A percentile compares a stretch with the other conserved stretches of the same genome.
Conservation (phyloP, 2,797 vertebrate species). For the Picus viridis region DNA sequence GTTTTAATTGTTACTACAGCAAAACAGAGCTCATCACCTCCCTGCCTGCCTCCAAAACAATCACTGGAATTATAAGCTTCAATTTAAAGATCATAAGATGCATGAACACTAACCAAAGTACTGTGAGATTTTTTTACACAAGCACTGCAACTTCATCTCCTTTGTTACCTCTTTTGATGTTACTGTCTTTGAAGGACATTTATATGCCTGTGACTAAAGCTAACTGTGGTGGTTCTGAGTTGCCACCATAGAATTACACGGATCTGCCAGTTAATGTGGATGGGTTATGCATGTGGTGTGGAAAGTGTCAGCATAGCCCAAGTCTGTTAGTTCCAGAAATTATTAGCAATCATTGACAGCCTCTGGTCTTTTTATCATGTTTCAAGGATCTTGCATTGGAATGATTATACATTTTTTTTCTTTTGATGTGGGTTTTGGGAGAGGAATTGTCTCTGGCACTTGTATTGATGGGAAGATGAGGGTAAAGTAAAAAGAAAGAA, state of each 20-base stretch:
- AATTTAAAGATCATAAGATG: background rate
- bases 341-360: background rate
- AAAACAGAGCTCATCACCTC: background rate
- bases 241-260: background rate
- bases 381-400: background rate
- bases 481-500: background rate
- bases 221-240: accelerated
- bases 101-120: background rate
- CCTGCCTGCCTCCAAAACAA: background rate
- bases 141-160: background rate
- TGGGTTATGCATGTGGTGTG: background rate
- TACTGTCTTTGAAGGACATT: background rate
- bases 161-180: background rate
- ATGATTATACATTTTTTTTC: background rate
- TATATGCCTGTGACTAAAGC: background rate
- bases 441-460: background rate
- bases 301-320: background rate
- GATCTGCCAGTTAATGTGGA: background rate
- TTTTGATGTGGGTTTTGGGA: background rate
- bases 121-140: background rate
- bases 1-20: background rate
- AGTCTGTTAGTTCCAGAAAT: background rate
- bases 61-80: background rate
- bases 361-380: background rate
- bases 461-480: background rate